phyloP scores from a whole-genome alignment of 2,113 vertebrate species.

The Ardeotis arabs region DNA sequence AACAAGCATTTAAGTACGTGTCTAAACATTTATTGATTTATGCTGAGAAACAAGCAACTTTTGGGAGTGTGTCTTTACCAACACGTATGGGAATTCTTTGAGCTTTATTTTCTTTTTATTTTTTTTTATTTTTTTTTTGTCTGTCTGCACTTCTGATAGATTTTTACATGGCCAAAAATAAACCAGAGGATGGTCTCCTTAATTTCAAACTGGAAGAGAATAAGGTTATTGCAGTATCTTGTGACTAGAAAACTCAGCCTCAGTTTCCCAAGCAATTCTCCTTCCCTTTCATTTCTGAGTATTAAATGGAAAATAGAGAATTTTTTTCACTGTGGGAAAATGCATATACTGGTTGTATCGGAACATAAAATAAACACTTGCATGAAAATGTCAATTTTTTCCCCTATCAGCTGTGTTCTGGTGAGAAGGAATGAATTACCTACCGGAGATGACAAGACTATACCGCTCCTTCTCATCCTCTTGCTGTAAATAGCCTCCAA shows the following conservation, averaged over 20 bases:
- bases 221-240: not conserved
- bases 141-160: not conserved
- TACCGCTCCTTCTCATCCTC: not conserved
- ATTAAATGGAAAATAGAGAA: not conserved
- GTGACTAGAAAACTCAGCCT: not conserved
- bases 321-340: not conserved
- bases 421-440: not conserved
- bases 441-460: not conserved
- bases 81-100: not conserved
- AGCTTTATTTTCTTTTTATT: not conserved
- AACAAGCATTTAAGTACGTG: not conserved
- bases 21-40: not conserved
- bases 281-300: not conserved
- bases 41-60: not conserved
- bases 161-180: not conserved
- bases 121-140: not conserved
- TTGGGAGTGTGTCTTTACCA: not conserved
- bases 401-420: not conserved
- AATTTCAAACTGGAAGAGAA: not conserved
- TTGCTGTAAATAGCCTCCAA: slow-evolving; percentile 5
- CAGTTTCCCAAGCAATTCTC: not conserved
- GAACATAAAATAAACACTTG: not conserved
- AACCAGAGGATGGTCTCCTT: not conserved
- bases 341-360: not conserved
- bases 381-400: not conserved